Evolutionary conservation across 2,797 vertebrate genomes (phyloP), one percentile per base, ranked within the genome.

Genomic region (Epinephelus awoara): DNA sequence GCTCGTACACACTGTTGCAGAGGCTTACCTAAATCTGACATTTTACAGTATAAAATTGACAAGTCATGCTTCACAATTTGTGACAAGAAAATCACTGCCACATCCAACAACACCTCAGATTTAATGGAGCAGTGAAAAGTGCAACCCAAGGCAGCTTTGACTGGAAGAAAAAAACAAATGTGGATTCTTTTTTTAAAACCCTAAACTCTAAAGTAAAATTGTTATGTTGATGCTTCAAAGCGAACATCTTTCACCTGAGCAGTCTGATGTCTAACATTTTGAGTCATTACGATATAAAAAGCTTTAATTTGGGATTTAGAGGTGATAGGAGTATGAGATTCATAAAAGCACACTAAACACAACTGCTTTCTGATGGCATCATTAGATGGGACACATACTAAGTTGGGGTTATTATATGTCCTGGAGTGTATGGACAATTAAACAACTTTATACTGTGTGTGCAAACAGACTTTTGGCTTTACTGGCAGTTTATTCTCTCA

Each of bases 391-490:
- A 72, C 18, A 12, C 67, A 55, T 54, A 66, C 29, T n/a, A 77
- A 79, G 75, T 64, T 54, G 63, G 38, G 19, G 58, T 74, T 86
- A 59, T 56, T 25, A 19, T 63, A 51, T 59, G 8, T 84, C 79
- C 52, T 75, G 52, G 23, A 82, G 78, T 19, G 71, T 64, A 52
- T 49, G 23, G 42, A 63, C 46, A 75, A 72, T 78, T 86, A 67
- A 73, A 54, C 59, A 50, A 61, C 61, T 61, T 51, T 58, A 57
- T 63, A 72, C 51, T 66, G 58, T 76, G 62, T 64, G 81, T 57
- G 34, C 67, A 80, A 77, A 87, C 75, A 74, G 65, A 13, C 29
- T 61, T 58, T 75, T n/a, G 67, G 49, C 46, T 73, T 51, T 27
- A 51, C 18, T 44, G 19, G 27, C 66, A 66, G 61, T 67, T 62